Evolutionary conservation across 2,113 vertebrate genomes (phyloP).

Genomic region (Grantiella picta): DNA sequence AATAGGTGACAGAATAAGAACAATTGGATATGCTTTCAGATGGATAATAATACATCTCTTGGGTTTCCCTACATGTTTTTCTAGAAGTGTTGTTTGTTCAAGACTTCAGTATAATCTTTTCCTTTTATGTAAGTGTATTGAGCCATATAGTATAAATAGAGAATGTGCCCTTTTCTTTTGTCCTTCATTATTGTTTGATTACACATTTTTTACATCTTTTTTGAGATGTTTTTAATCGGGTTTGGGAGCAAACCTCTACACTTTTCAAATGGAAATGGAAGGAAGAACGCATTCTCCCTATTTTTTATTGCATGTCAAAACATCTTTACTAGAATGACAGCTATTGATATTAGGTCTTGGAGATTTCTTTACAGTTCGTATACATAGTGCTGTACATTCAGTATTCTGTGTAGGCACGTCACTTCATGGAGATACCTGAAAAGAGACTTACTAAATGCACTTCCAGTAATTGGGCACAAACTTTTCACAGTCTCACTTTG

Average conservation of each 20-base stretch:
- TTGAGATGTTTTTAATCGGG: background rate
- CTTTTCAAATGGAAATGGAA: background rate
- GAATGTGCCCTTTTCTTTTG: background rate
- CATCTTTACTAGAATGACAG: background rate
- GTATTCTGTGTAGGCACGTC: background rate
- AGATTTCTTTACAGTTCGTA: background rate
- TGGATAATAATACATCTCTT: background rate
- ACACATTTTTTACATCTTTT: background rate
- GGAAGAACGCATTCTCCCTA: background rate
- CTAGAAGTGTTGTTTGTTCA: background rate
- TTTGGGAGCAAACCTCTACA: fast-evolving
- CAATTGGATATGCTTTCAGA: background rate
- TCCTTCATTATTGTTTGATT: background rate
- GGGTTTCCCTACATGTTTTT: background rate
- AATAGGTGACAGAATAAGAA: background rate
- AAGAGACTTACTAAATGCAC: background rate
- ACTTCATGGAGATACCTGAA: background rate
- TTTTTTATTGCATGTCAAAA: background rate
- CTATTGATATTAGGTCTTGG: background rate
- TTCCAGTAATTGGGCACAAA: background rate
- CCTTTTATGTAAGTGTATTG: background rate
- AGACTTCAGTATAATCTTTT: background rate
- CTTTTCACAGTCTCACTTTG: background rate
- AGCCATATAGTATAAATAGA: fast-evolving
- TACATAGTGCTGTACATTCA: background rate